phyloP scores from a whole-genome alignment of 2,888 invertebrate species.

The Tipula lateralis region DNA sequence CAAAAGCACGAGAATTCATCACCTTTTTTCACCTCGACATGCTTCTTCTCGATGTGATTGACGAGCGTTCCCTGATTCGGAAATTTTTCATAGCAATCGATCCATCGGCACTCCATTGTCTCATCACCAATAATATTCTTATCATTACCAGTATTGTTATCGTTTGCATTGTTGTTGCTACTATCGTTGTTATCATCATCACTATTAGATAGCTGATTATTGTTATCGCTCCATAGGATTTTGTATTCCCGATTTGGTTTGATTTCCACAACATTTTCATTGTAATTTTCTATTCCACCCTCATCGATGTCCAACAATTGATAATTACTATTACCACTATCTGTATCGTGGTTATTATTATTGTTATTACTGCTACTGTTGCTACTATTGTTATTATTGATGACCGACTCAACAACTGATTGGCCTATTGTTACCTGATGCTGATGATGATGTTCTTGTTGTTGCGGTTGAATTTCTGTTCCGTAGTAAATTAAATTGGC shows the following conservation, averaged over 20 bases:
- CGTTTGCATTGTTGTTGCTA: constrained; percentile 37
- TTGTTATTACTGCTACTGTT: not conserved
- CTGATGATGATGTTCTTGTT: not conserved
- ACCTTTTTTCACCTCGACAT: constrained; percentile 80
- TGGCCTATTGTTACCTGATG: not conserved
- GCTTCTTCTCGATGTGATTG: constrained; percentile 76
- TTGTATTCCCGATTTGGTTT: constrained; percentile 48
- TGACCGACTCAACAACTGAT: not conserved
- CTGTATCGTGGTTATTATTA: not conserved
- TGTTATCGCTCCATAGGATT: constrained; percentile 42
- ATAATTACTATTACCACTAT: constrained; percentile 31
- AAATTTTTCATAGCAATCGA: constrained; percentile 75
- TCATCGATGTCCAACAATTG: constrained; percentile 35
- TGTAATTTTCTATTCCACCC: constrained; percentile 40
- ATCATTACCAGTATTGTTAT: constrained; percentile 30
- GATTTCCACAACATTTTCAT: constrained; percentile 38
- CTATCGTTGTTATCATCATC: constrained; percentile 38
- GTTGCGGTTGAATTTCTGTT: not conserved
- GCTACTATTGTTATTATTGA: not conserved
- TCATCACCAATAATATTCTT: constrained; percentile 29
- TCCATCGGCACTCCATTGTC: constrained; percentile 68
- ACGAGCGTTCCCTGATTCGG: constrained; percentile 74
- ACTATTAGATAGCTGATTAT: constrained; percentile 2
- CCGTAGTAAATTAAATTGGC: not conserved
- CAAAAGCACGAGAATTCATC: constrained; percentile 92